Evolutionary conservation across 2,888 invertebrate species (phyloP), one percentile per base, ranked within the genome.

Genomic region (Cryptosula pallasiana): DNA sequence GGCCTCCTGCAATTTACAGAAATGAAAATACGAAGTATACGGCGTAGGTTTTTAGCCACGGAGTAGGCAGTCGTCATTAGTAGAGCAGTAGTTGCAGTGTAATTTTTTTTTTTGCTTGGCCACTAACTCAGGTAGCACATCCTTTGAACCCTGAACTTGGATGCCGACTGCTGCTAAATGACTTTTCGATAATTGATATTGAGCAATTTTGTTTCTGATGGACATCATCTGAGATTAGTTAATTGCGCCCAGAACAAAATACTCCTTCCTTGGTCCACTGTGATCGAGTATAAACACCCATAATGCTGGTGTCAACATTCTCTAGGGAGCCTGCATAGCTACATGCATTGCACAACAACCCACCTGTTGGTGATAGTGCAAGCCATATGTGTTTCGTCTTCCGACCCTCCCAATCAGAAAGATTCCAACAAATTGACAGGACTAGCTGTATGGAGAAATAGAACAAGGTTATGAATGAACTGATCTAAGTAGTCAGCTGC

Each of bases 1-100:
- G 16, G 13, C n/a, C n/a, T 57, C 57, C n/a, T 57, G 57, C n/a
- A 57, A 25, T n/a, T 57, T n/a, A 57, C 57, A 57, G 13, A 57
- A 25, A 5, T 57, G 9, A 5, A 5, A n/a, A 23, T 57, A 57
- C 23, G 57, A 57, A 13, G 57, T 13, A 5, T n/a, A 25, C 5
- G 57, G 3, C 57, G 13, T 5, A 5, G 5, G 20, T 57, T 9
- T 23, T 57, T 57, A 5, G 57, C 57, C 3, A 57, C 9, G 57
- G 57, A 57, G 23, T 57, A 23, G 5, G 57, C 57, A n/a, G 57
- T 23, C n/a, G 3, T 57, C 57, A 23, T 57, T n/a, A 57, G 57
- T n/a, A 13, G 5, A n/a, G 57, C 57, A n/a, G 57, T 57, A n/a
- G 57, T 57, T 25, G 25, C 5, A 5, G 16, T 23, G n/a, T 57